Base-by-base conservation (phyloP, 2,888 invertebrate species). In the Drosophila formosana region DNA sequence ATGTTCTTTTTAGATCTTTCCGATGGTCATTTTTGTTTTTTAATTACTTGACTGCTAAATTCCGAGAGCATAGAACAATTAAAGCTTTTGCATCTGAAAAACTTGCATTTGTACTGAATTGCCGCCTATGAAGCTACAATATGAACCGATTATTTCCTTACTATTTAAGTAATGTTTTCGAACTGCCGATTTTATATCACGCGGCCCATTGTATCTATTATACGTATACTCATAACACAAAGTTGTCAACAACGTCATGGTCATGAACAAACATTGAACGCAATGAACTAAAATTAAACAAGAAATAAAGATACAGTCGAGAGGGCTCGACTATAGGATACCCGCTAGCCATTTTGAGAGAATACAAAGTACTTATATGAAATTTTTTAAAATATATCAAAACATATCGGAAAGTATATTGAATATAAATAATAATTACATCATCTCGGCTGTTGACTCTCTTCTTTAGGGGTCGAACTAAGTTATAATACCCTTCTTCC, bases 81-180 rank as follows among this genome's bases (percentile, higher is more conserved):
- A 85, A 77, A 79, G n/a, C 46, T 56, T 64, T 50, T 88, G 77
- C 88, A 88, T 80, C 80, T 88, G 85, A 85, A 85, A 43, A 26
- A 18, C 23, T 9, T n/a, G 26, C 3, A 45, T 25, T n/a, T 37
- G n/a, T 34, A 46, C 62, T 73, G 82, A 67, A 76, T 57, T 69
- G 82, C 80, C 67, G 80, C 80, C 82, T 88, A 87, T 82, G 88
- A 82, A 82, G 82, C 69, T 68, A 63, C 41, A 43, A 45, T 51
- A 56, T 50, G 52, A 71, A 53, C 51, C 63, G 52, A 51, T 50
- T 45, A 50, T 50, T 50, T 18, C 8, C 18, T 34, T 61, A 18
- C 11, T 32, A 13, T 55, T 56, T 56, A 70, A 66, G 72, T 61
- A 62, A 58, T 72, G 64, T 58, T 55, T 82, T 72, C 68, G 86